phyloP scores from a whole-genome alignment of 35 echinoderm and acorn worm genomes.

The Strongylocentrotus purpuratus region DNA sequence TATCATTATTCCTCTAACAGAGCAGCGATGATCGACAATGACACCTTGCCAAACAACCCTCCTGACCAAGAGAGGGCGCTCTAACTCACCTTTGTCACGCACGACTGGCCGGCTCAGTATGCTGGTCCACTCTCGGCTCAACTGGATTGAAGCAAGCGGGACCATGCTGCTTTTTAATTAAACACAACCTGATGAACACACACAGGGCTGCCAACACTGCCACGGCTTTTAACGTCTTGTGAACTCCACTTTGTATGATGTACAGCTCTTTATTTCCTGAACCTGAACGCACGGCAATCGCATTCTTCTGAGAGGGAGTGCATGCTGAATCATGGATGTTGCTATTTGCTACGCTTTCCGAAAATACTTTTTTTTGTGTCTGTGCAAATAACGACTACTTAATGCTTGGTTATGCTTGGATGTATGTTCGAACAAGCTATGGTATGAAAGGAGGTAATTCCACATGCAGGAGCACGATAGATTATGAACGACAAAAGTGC shows the following conservation, averaged over 20 bases:
- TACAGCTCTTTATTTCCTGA: neutral
- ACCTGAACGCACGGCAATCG: neutral
- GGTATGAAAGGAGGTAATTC: neutral
- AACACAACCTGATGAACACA: neutral
- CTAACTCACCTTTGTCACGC: neutral
- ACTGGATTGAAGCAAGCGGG: slow-evolving; percentile 8
- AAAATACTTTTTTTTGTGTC: neutral
- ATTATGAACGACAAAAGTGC: neutral
- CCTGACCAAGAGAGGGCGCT: neutral
- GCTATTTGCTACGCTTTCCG: neutral
- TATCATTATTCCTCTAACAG: slow-evolving; percentile 38
- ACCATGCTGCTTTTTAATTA: slow-evolving; percentile 1
- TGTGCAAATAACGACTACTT: neutral
- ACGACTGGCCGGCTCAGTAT: neutral
- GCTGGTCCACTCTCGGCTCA: neutral
- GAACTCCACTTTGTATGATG: neutral
- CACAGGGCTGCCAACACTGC: neutral
- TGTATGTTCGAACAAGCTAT: neutral
- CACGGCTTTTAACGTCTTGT: neutral
- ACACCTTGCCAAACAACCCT: slow-evolving; percentile 52
- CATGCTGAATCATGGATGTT: neutral
- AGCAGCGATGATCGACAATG: slow-evolving; percentile 46
- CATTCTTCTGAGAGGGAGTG: neutral
- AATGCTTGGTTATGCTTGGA: neutral
- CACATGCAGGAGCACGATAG: neutral